These are phyloP conservation scores for Plutella xylostella DNA, from an alignment of 2,888 invertebrate genomes.

Conservation along the genomic window DNA sequence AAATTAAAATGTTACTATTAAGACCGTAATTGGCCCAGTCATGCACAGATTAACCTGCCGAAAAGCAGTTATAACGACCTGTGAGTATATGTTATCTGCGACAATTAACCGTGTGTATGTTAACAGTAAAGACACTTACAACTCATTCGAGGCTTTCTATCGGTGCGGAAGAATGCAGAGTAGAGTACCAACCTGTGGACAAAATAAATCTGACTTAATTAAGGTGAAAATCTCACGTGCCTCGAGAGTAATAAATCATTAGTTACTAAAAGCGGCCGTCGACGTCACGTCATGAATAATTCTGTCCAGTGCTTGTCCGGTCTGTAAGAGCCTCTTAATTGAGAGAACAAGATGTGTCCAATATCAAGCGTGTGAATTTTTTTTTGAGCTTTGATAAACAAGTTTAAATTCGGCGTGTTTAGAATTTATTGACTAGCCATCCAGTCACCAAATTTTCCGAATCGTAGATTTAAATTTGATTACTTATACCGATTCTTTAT, in stretches of 20 bases:
- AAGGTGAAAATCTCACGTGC: conserved; percentile 19
- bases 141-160: conserved; percentile 12
- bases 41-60: conserved; percentile 7
- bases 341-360: conserved; percentile 52
- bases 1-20: too few relatives aligned
- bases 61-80: conserved; percentile 4
- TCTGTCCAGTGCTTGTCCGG: conserved; percentile 43
- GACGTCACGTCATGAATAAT: conserved; percentile 53
- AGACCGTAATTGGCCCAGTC: conserved; percentile 19
- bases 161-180: conserved; percentile 3
- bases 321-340: conserved; percentile 50
- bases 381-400: conserved; percentile 33
- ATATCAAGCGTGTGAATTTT: conserved; percentile 49
- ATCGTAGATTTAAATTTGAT: neutral
- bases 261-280: conserved; percentile 35
- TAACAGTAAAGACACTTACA: neutral
- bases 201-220: conserved; percentile 24
- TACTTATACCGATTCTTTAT: too few relatives aligned
- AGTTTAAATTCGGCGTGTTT: conserved; percentile 23
- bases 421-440: conserved; percentile 23
- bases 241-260: conserved; percentile 26
- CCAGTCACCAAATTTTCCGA: neutral
- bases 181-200: conserved; percentile 22
- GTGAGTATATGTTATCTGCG: too few relatives aligned
- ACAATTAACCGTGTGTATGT: neutral